A percentile compares a stretch with the other conserved stretches of the same genome.
Evolutionary conservation across 2,888 invertebrate species (phyloP).

Genomic region (Acleris cristana): DNA sequence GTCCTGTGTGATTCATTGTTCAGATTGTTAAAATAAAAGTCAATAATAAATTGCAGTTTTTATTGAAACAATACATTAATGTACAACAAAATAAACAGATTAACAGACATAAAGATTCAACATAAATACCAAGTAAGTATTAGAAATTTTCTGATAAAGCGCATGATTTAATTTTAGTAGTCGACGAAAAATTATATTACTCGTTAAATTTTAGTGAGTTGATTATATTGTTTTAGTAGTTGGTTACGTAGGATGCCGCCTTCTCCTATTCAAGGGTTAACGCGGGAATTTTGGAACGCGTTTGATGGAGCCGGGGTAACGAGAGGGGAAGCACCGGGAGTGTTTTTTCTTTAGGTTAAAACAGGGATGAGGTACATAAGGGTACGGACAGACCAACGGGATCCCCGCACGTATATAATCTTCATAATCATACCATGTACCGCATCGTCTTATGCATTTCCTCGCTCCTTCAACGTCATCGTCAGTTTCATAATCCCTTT

Average conservation of each 20-base stretch:
- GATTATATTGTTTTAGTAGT: too few relatives aligned
- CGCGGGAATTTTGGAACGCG: too few relatives aligned
- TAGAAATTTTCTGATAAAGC: too few relatives aligned
- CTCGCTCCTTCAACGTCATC: slow-evolving; percentile 42
- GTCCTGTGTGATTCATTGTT: slow-evolving; percentile 4
- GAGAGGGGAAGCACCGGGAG: too few relatives aligned
- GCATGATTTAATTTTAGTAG: too few relatives aligned
- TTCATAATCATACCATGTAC: slow-evolving; percentile 4
- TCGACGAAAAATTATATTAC: too few relatives aligned
- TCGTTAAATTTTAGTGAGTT: too few relatives aligned
- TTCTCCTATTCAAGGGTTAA: too few relatives aligned
- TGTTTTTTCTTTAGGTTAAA: too few relatives aligned
- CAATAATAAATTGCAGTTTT: background rate
- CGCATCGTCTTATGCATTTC: slow-evolving; percentile 33
- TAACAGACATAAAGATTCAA: background rate
- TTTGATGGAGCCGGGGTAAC: too few relatives aligned
- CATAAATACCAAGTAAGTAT: background rate
- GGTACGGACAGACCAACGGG: slow-evolving; percentile 17
- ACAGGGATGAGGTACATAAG: slow-evolving; percentile 8
- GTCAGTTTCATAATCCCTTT: slow-evolving; percentile 37
- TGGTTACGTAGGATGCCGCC: too few relatives aligned
- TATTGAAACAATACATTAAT: background rate
- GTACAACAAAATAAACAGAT: background rate
- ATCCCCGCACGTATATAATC: slow-evolving; percentile 1
- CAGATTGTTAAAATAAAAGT: slow-evolving; percentile 11